These are phyloP conservation scores for Rugalucina vietnamica DNA, from an alignment of 2,888 invertebrate species.

Conservation along the genomic window DNA sequence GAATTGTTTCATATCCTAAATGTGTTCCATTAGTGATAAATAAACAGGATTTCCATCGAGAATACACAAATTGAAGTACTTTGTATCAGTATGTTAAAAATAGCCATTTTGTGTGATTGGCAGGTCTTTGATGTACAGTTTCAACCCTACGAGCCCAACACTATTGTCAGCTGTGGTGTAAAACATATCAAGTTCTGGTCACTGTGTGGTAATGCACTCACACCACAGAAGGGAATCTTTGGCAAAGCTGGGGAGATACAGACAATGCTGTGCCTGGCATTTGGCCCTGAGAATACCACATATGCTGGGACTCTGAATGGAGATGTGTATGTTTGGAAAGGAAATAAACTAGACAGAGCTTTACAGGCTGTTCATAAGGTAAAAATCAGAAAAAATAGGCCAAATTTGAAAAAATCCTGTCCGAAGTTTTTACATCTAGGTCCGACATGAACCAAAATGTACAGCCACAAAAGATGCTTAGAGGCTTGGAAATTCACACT, in stretches of 20 bases:
- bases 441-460: too few relatives aligned
- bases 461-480: too few relatives aligned
- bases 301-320: slow-evolving; percentile 84
- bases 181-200: slow-evolving; percentile 84
- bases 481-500: too few relatives aligned
- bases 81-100: too few relatives aligned
- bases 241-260: slow-evolving; percentile 84
- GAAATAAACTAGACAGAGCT: slow-evolving; percentile 78
- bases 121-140: slow-evolving; percentile 84
- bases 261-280: slow-evolving; percentile 82
- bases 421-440: too few relatives aligned
- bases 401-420: too few relatives aligned
- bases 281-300: slow-evolving; percentile 79
- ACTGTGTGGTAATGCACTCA: slow-evolving; percentile 83
- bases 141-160: slow-evolving; percentile 76
- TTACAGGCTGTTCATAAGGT: slow-evolving; percentile 83
- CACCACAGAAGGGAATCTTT: slow-evolving; percentile 83
- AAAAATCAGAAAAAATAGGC: too few relatives aligned
- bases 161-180: slow-evolving; percentile 83
- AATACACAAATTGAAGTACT: too few relatives aligned
- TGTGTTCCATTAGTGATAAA: too few relatives aligned
- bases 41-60: too few relatives aligned
- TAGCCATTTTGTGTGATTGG: too few relatives aligned
- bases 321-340: slow-evolving; percentile 84
- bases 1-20: too few relatives aligned